phyloP scores from a whole-genome alignment of 2,797 vertebrate species.

The Melanotaenia pygmaea region DNA sequence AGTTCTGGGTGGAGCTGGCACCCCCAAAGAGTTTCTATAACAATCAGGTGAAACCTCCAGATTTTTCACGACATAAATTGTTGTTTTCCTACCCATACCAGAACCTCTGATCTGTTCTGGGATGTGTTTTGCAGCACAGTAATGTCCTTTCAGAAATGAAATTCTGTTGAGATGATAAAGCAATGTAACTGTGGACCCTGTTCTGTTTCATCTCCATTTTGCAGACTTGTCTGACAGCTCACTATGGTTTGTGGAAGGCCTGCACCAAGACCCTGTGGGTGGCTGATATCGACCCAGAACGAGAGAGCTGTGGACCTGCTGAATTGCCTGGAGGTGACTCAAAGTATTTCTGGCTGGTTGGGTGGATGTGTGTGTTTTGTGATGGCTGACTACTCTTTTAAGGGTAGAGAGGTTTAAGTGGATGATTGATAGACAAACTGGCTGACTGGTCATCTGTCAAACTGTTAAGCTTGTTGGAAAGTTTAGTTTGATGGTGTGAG shows the following conservation, averaged over 20 bases:
- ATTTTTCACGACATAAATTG: neutral
- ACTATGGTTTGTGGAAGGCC: conserved; percentile 90
- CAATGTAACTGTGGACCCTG: neutral
- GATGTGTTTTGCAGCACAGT: neutral
- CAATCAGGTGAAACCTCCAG: conserved; percentile 72
- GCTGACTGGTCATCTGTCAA: conserved; percentile 35
- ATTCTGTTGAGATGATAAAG: neutral
- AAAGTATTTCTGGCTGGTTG: neutral
- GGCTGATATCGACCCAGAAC: conserved; percentile 84
- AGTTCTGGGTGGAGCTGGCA: conserved; percentile 92
- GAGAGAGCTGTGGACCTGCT: conserved; percentile 88
- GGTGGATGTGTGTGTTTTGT: conserved; percentile 9
- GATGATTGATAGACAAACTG: conserved; percentile 39
- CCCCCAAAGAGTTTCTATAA: conserved; percentile 83
- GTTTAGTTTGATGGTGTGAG: conserved; percentile 36
- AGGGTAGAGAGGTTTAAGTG: conserved; percentile 1
- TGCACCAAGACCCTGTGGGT: conserved; percentile 88
- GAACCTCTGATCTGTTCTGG: neutral
- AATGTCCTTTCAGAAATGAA: conserved; percentile 17
- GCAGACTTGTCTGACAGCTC: conserved; percentile 85
- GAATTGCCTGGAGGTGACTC: conserved; percentile 88
- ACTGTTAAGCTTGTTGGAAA: neutral
- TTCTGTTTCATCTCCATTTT: neutral
- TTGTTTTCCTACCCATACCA: neutral
- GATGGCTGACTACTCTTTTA: conserved; percentile 22